A percentile compares a stretch with the other conserved stretches of the same genome.
These are phyloP conservation scores for Brachycybe producta DNA, from an alignment of 2,888 invertebrate species.

Conservation along the genomic window DNA sequence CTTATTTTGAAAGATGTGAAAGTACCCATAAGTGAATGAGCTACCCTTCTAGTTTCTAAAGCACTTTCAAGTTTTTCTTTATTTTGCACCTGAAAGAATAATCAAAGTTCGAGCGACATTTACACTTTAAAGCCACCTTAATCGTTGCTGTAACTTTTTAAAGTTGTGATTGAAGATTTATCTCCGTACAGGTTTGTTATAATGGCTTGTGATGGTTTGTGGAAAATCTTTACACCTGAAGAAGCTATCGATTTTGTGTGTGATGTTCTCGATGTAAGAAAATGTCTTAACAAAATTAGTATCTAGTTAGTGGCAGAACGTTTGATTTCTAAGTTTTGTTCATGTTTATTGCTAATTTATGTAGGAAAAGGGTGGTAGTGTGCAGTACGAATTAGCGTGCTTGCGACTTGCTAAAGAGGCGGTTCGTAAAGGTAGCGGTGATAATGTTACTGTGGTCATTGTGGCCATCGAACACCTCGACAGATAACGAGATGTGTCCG, in stretches of 20 bases:
- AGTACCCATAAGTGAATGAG: background rate
- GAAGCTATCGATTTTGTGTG: conserved; percentile 30
- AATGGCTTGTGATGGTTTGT: conserved; percentile 43
- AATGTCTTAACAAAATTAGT: too few relatives aligned
- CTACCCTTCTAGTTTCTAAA: conserved; percentile 6
- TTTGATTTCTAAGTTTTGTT: too few relatives aligned
- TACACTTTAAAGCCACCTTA: too few relatives aligned
- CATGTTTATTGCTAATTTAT: too few relatives aligned
- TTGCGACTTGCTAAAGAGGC: conserved; percentile 33
- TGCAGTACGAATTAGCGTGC: conserved; percentile 30
- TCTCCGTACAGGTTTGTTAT: conserved; percentile 34
- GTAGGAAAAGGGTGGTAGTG: background rate
- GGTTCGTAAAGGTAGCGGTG: conserved; percentile 33
- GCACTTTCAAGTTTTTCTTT: conserved; percentile 2
- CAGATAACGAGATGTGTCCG: too few relatives aligned
- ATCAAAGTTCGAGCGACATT: too few relatives aligned
- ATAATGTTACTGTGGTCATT: conserved; percentile 36
- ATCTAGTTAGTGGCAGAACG: too few relatives aligned
- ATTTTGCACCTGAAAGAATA: too few relatives aligned
- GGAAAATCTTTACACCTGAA: conserved; percentile 38
- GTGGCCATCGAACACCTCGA: conserved; percentile 21
- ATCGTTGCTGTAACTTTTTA: too few relatives aligned
- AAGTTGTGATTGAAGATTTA: too few relatives aligned
- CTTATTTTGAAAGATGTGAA: too few relatives aligned
- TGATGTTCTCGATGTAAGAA: conserved; percentile 19